Evolutionary conservation across 2,888 invertebrate species (phyloP).

Genomic region (Andrena chrysosceles): DNA sequence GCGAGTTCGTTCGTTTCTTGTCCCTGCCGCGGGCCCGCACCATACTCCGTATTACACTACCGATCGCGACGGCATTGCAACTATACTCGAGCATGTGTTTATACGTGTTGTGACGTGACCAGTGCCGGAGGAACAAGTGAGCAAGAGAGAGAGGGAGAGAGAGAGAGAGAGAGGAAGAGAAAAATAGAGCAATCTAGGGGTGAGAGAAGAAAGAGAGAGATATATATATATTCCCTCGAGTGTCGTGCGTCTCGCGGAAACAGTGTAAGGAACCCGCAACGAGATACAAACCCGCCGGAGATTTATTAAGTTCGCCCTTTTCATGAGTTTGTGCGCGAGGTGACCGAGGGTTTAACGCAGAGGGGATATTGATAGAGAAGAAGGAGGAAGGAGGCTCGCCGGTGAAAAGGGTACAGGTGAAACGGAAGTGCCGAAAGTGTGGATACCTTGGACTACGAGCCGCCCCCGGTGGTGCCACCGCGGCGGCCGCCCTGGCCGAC

Average conservation of each 20-base stretch:
- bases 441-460: constrained; percentile 85
- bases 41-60: no score
- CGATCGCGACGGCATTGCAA: no score
- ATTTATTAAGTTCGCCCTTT: background rate
- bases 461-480: constrained; percentile 86
- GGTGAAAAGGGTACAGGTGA: constrained; percentile 75
- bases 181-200: background rate
- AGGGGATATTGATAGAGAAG: background rate
- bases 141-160: background rate
- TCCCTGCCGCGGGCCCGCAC: no score
- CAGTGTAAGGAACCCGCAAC: background rate
- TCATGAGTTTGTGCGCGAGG: constrained; percentile 36
- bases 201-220: background rate
- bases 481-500: constrained; percentile 84
- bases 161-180: background rate
- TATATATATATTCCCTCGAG: constrained; percentile 13
- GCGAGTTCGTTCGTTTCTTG: no score
- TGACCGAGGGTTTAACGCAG: constrained; percentile 15
- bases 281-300: background rate
- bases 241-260: constrained; percentile 9
- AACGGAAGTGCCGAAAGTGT: constrained; percentile 84
- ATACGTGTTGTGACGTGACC: constrained; percentile 71
- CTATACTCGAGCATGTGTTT: constrained; percentile 55
- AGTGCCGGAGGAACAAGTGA: constrained; percentile 54
- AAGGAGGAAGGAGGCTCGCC: constrained; percentile 25